These are phyloP conservation scores for Drosophila fulvimacula DNA, from an alignment of 2,888 invertebrate species.

Conservation along the genomic window DNA sequence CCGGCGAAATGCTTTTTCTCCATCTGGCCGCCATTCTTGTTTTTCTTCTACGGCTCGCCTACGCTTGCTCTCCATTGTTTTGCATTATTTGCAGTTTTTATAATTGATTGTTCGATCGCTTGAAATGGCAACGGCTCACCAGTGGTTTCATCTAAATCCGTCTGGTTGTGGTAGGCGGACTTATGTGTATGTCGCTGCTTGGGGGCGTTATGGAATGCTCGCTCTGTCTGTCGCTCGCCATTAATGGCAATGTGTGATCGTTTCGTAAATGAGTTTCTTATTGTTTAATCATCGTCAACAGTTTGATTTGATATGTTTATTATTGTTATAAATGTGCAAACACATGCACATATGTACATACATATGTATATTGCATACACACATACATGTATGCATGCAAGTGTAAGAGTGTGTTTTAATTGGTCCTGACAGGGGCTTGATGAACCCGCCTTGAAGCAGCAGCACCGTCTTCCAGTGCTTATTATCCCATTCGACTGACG, in stretches of 20 bases:
- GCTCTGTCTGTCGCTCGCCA: constrained; percentile 37
- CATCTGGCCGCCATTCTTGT: neutral
- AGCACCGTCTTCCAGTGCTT: constrained; percentile 39
- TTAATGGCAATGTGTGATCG: constrained; percentile 13
- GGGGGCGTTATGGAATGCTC: constrained; percentile 32
- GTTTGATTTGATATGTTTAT: neutral
- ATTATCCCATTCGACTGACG: constrained; percentile 69
- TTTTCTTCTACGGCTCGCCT: no score
- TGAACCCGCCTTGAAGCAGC: constrained; percentile 22
- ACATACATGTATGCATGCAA: neutral
- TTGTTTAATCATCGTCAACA: constrained; percentile 6
- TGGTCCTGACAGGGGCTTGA: constrained; percentile 30
- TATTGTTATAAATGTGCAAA: neutral
- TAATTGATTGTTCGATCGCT: constrained; percentile 55
- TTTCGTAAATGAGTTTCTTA: constrained; percentile 6
- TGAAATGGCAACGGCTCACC: constrained; percentile 38
- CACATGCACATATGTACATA: neutral
- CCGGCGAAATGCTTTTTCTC: constrained; percentile 66
- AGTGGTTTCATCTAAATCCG: constrained; percentile 43
- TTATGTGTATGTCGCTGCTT: constrained; percentile 4
- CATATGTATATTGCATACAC: neutral
- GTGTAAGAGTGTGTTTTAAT: constrained; percentile 14
- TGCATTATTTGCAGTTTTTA: constrained; percentile 1
- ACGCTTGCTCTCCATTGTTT: no score
- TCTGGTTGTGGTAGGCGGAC: constrained; percentile 29